Base-by-base conservation (phyloP, 35 echinoderm and acorn worm genomes). In the Heliocidaris tuberculata region DNA sequence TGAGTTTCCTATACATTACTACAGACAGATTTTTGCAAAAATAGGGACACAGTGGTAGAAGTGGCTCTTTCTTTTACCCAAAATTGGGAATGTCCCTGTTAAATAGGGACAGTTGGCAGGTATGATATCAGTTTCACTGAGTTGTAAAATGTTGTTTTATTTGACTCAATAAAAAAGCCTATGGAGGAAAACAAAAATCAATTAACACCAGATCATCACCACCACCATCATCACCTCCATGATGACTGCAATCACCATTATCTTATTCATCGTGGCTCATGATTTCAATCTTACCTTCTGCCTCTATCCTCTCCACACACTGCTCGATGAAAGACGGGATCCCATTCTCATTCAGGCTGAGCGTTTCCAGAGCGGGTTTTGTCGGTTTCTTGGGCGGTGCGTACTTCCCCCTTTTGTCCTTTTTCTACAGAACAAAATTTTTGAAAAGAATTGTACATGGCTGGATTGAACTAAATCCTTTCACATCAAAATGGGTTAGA, bases 281-380 rank as follows among this genome's bases (percentile, higher is more conserved):
- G 12, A 19, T 60, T 13, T 2, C 12, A 78, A 27, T 24, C 95
- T 93, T 85, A 98, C 97, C 97, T 94, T 97, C 95, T 30, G 31
- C 88, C 60, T 98, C 97, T 32, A 98, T 95, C 31, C 95, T 96
- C 21, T 96, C 59, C 8, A 97, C 94, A 92, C 97, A 98, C 49
- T 97, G 94, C 15, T 94, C 85, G n/a, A 98, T 93, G 86, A 98
- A 97, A 52, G 86, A 94, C 19, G 97, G 97, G 24, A 98, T 92
- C 10, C 94, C 90, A 27, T 95, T 86, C 24, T 96, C 94, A 8
- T 92, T 95, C 11, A 87, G 32, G 0, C 86, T 88, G 0, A 97
- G 70, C 30, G 95, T 92, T 50, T 98, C 97, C 1, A 98, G 89
- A 13, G 96, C 86, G 9, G 48, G 50, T 27, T 94, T 92, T 70